Percentiles rank a stretch among this genome's conserved stretches.
Evolutionary conservation across 2,113 vertebrate species (phyloP).

Genomic region (Sciurus niger): DNA sequence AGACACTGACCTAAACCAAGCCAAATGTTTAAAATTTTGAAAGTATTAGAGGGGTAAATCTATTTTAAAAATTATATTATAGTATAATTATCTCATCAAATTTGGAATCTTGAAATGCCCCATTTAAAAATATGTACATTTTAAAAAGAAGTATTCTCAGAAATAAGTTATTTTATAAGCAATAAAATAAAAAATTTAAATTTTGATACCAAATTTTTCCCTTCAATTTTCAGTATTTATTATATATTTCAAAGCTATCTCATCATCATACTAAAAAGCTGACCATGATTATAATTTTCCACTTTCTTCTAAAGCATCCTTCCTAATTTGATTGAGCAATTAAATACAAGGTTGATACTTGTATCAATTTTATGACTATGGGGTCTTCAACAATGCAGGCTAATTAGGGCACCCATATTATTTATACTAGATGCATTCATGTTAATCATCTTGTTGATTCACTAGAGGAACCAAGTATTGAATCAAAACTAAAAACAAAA

Average conservation of each 20-base stretch:
- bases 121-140: conserved; percentile 67
- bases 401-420: conserved; percentile 50
- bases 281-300: neutral
- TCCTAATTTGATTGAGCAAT: conserved; percentile 62
- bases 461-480: conserved; percentile 72
- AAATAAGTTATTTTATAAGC: conserved; percentile 65
- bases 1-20: conserved; percentile 27
- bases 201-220: neutral
- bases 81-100: conserved; percentile 68
- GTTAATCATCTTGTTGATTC: conserved; percentile 70
- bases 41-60: conserved; percentile 61
- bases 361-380: neutral
- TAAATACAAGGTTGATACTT: neutral
- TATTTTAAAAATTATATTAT: conserved; percentile 73
- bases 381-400: neutral
- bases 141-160: conserved; percentile 58
- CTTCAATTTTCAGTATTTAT: conserved; percentile 43
- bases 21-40: conserved; percentile 47
- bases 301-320: conserved; percentile 62
- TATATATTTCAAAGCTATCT: conserved; percentile 57
- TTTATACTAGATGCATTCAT: conserved; percentile 44
- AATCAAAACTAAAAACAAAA: conserved; percentile 77
- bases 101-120: conserved; percentile 7
- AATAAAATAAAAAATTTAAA: conserved; percentile 64
- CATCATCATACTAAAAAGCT: conserved; percentile 2